Conservation (phyloP, 2,888 invertebrate genomes). For the Zele albiditarsus region DNA sequence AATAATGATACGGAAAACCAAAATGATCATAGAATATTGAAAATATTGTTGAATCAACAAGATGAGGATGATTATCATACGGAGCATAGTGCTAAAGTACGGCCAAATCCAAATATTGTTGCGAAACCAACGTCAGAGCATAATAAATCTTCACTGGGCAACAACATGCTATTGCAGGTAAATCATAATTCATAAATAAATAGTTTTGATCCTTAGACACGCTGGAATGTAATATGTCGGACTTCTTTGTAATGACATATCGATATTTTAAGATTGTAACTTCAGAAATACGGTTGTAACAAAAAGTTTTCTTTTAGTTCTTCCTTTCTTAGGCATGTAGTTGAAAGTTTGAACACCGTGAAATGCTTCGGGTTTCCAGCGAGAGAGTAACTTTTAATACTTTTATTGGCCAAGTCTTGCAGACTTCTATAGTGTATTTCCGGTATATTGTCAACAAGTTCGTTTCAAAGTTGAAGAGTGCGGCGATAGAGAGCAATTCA, state of each 20-base stretch:
- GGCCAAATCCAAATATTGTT: constrained; percentile 67
- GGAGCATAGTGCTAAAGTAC: constrained; percentile 72
- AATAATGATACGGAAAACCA: constrained; percentile 68
- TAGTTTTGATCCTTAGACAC: too few species aligned
- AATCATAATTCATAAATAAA: constrained; percentile 51
- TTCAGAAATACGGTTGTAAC: too few species aligned
- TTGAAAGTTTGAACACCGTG: constrained; percentile 1
- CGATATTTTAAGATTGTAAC: too few species aligned
- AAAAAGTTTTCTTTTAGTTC: too few species aligned
- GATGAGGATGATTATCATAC: constrained; percentile 78
- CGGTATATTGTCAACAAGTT: too few species aligned
- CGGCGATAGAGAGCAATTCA: too few species aligned
- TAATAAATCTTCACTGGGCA: constrained; percentile 73
- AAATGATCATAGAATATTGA: constrained; percentile 76
- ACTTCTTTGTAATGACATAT: too few species aligned
- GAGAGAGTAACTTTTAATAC: too few species aligned
- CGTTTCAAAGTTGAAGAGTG: too few species aligned
- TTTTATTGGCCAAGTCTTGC: too few species aligned
- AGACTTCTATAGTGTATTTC: too few species aligned
- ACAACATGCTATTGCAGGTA: constrained; percentile 81
- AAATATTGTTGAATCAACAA: constrained; percentile 79
- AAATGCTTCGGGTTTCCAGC: background rate
- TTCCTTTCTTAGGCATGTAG: background rate
- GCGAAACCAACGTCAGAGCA: constrained; percentile 67
- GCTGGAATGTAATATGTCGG: too few species aligned